These are phyloP conservation scores for Ormia ochracea DNA, from an alignment of 2,888 invertebrate species.

Conservation along the genomic window DNA sequence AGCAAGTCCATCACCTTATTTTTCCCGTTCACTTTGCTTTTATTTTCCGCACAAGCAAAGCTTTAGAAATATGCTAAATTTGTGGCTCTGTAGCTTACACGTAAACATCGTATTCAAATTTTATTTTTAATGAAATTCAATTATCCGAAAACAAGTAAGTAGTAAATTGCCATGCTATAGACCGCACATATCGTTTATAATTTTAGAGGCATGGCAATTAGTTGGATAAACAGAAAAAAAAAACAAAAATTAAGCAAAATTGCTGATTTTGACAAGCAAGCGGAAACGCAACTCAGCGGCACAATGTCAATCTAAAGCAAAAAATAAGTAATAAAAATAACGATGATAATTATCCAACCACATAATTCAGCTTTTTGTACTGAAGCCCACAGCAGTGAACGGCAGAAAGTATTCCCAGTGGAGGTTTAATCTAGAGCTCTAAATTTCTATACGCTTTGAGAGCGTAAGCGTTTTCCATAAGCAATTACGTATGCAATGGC, in stretches of 20 bases:
- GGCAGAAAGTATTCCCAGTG: too few relatives aligned
- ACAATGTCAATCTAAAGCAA: conserved; percentile 27
- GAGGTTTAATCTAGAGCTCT: too few relatives aligned
- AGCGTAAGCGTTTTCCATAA: too few relatives aligned
- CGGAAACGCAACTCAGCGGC: conserved; percentile 25
- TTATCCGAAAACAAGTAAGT: not conserved
- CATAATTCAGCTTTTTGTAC: not conserved
- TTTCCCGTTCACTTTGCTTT: too few relatives aligned
- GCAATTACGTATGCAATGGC: too few relatives aligned
- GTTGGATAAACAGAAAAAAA: conserved; percentile 5
- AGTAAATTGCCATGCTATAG: not conserved
- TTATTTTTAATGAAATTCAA: not conserved
- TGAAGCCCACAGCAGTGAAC: not conserved
- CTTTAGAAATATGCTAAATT: too few relatives aligned
- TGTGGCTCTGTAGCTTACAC: too few relatives aligned
- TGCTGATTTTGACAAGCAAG: not conserved
- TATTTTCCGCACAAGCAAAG: too few relatives aligned
- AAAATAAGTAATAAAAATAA: not conserved
- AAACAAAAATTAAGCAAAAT: not conserved
- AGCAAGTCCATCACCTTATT: too few relatives aligned
- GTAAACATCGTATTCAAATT: too few relatives aligned
- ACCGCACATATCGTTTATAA: conserved; percentile 11
- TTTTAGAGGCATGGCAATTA: conserved; percentile 19
- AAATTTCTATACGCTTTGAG: too few relatives aligned
- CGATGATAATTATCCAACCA: not conserved